Base-by-base conservation (phyloP, 2,888 invertebrate species). In the Hermaeophaga mercurialis region DNA sequence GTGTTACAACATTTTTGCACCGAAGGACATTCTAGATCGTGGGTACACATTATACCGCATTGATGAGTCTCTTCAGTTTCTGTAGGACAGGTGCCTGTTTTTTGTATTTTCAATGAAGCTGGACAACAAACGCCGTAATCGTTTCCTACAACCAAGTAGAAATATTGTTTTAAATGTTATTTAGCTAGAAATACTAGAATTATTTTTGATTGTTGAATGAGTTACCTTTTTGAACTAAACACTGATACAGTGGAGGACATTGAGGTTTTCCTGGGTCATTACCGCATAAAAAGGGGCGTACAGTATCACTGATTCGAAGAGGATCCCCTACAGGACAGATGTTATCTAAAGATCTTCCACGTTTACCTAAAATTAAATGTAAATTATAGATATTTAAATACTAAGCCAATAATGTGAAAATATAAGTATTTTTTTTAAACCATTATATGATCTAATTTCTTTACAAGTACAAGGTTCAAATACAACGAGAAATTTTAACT, bases 121-220 rank as follows among this genome's bases (percentile, higher is more conserved):
- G 92, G 91, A 70, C 92, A 93, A 72, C 93, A 93, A 9, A 93
- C 91, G 0, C 93, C 93, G 70, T 93, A 93, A 71, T 93, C 93
- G 70, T 91, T 89, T 63, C 88, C 88, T 80, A 75, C 3, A 67
- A 36, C n/a, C n/a, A n/a, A n/a, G n/a, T n/a, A n/a, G n/a, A n/a
- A n/a, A n/a, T n/a, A n/a, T n/a, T n/a, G n/a, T n/a, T n/a, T n/a
- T n/a, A n/a, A n/a, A n/a, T n/a, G n/a, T n/a, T n/a, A n/a, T n/a
- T n/a, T n/a, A n/a, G n/a, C n/a, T n/a, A n/a, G n/a, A n/a, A n/a
- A n/a, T n/a, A n/a, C n/a, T n/a, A n/a, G n/a, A n/a, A n/a, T n/a
- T n/a, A n/a, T n/a, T n/a, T n/a, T n/a, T n/a, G n/a, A n/a, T n/a
- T n/a, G n/a, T n/a, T n/a, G n/a, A n/a, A n/a, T n/a, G n/a, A n/a